A percentile compares a stretch with the other conserved stretches of the same genome.
These are phyloP conservation scores for Drosophila mulleri DNA, from an alignment of 2,888 invertebrate species.

Conservation along the genomic window DNA sequence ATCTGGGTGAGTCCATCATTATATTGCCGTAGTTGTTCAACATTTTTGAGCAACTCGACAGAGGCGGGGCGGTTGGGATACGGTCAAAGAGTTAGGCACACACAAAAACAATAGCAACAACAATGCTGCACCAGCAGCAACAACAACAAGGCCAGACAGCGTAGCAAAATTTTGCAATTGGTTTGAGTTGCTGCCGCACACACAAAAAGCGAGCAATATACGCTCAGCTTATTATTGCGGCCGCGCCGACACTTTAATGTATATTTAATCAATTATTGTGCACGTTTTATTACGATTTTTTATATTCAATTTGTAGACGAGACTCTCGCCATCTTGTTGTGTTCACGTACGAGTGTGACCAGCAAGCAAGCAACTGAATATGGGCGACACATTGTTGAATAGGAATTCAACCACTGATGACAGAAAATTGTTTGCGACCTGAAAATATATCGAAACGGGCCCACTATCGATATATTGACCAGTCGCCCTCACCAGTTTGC, in stretches of 20 bases:
- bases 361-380: slow-evolving; percentile 49
- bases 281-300: slow-evolving; percentile 62
- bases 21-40: slow-evolving; percentile 86
- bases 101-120: slow-evolving; percentile 43
- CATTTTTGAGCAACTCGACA: slow-evolving; percentile 53
- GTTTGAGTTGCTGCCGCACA: slow-evolving; percentile 52
- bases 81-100: slow-evolving; percentile 28
- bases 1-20: slow-evolving; percentile 98
- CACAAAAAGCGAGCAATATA: slow-evolving; percentile 39
- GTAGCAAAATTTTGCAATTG: slow-evolving; percentile 61
- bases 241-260: slow-evolving; percentile 39
- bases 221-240: slow-evolving; percentile 43
- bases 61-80: not conserved
- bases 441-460: not conserved
- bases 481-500: slow-evolving; percentile 53
- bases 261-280: slow-evolving; percentile 46
- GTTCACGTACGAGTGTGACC: slow-evolving; percentile 68
- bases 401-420: not conserved
- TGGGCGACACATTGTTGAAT: slow-evolving; percentile 8
- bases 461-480: slow-evolving; percentile 13
- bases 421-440: not conserved
- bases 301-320: slow-evolving; percentile 53
- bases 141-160: slow-evolving; percentile 69
- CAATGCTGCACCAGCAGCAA: slow-evolving; percentile 45
- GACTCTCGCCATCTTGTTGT: slow-evolving; percentile 76